Evolutionary conservation across 2,888 invertebrate species (phyloP).

Genomic region (Hipparchia sbordonii): DNA sequence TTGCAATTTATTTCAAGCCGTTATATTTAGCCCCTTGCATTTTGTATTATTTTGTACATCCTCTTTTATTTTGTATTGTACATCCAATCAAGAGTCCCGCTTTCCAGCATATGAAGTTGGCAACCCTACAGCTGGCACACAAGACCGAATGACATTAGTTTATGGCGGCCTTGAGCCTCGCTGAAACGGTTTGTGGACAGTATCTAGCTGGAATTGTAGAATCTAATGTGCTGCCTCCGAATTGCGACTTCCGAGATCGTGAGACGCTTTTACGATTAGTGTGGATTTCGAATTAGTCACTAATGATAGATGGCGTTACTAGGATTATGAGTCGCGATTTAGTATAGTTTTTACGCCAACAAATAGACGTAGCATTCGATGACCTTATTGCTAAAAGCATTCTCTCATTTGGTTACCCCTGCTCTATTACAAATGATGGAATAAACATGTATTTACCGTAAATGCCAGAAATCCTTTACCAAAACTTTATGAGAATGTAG

Average conservation of each 20-base stretch:
- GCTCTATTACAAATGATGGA: too few relatives aligned
- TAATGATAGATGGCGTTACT: too few relatives aligned
- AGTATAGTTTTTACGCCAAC: too few relatives aligned
- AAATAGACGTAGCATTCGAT: not conserved
- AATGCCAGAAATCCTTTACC: too few relatives aligned
- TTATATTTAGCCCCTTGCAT: not conserved
- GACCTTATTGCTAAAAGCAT: too few relatives aligned
- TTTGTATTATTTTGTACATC: not conserved
- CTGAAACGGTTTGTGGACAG: constrained; percentile 60
- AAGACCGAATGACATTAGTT: constrained; percentile 75
- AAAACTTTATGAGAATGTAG: not conserved
- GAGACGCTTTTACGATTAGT: constrained; percentile 10
- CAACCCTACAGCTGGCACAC: constrained; percentile 52
- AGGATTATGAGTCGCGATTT: too few relatives aligned
- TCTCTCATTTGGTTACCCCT: too few relatives aligned
- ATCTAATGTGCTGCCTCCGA: constrained; percentile 27
- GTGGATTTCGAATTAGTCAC: not conserved
- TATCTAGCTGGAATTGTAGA: constrained; percentile 29
- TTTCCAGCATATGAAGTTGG: not conserved
- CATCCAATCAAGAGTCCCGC: not conserved
- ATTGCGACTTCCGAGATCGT: constrained; percentile 13
- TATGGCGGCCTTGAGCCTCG: constrained; percentile 61
- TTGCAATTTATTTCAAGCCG: not conserved
- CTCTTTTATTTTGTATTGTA: not conserved
- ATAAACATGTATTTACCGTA: too few relatives aligned